Evolutionary conservation across 2,797 vertebrate genomes (phyloP).

Genomic region (Enteromius thamalakanensis): DNA sequence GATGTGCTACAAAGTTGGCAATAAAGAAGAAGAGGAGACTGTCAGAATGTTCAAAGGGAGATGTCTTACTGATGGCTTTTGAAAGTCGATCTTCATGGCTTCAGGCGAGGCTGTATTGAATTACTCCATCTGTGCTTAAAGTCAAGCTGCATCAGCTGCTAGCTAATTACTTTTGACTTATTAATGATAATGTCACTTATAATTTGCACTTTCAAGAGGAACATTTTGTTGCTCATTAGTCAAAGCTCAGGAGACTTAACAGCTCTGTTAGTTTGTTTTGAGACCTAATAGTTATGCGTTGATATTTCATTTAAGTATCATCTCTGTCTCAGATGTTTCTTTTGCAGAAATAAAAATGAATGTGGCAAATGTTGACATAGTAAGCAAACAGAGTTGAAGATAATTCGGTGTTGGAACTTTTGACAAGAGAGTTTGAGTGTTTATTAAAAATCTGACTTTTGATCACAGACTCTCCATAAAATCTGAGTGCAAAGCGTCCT

Average conservation of each 20-base stretch:
- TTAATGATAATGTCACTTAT: constrained; percentile 30
- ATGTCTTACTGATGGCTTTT: constrained; percentile 31
- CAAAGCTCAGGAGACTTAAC: constrained; percentile 8
- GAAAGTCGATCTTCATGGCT: constrained; percentile 40
- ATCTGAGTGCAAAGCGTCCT: background rate
- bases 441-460: background rate
- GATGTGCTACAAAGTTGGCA: constrained; percentile 42
- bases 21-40: constrained; percentile 28
- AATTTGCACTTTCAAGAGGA: background rate
- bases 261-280: background rate
- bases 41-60: constrained; percentile 40
- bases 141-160: constrained; percentile 21
- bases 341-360: background rate
- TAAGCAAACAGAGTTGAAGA: background rate
- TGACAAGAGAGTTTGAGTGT: background rate
- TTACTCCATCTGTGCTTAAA: constrained; percentile 22
- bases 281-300: background rate
- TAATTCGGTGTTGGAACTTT: background rate
- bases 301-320: constrained; percentile 3
- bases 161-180: constrained; percentile 33
- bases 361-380: background rate
- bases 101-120: constrained; percentile 30
- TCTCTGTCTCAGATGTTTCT: background rate
- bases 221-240: constrained; percentile 15
- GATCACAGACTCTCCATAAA: background rate